A percentile compares a stretch with the other conserved stretches of the same genome.
These are phyloP conservation scores for Leucophenga varia DNA, from an alignment of 1,140 invertebrate species.

Conservation along the genomic window DNA sequence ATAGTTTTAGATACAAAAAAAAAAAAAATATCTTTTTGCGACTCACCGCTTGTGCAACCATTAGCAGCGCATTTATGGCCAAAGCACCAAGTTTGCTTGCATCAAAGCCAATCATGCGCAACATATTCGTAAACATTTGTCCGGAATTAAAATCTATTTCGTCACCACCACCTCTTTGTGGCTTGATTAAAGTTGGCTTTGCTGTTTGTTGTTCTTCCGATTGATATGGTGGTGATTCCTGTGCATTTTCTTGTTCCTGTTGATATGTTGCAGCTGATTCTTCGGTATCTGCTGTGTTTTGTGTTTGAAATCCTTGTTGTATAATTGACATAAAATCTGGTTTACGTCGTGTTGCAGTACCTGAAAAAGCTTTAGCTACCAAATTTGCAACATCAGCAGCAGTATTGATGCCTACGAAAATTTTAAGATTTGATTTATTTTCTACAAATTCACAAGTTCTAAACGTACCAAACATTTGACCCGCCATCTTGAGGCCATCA, in stretches of 20 bases:
- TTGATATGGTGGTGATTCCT: slow-evolving; percentile 26
- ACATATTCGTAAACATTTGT: slow-evolving; percentile 64
- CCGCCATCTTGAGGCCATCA: slow-evolving; percentile 65
- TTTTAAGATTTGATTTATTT: too few species aligned
- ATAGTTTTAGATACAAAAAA: too few species aligned
- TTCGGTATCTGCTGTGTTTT: not conserved
- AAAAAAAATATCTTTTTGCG: not conserved
- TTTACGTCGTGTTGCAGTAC: slow-evolving; percentile 15
- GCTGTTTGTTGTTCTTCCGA: not conserved
- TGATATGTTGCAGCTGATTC: slow-evolving; percentile 1
- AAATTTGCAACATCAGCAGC: slow-evolving; percentile 59
- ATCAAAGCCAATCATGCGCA: slow-evolving; percentile 73
- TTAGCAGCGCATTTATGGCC: slow-evolving; percentile 76
- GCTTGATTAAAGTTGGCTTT: not conserved
- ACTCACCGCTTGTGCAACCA: slow-evolving; percentile 79
- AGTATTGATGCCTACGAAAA: slow-evolving; percentile 57
- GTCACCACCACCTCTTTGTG: not conserved
- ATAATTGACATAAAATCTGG: slow-evolving; percentile 34
- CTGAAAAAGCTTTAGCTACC: slow-evolving; percentile 58
- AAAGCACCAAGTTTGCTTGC: slow-evolving; percentile 73
- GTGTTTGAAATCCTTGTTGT: slow-evolving; percentile 23
- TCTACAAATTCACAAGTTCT: too few species aligned
- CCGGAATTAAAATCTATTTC: slow-evolving; percentile 23
- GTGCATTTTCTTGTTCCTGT: slow-evolving; percentile 26
- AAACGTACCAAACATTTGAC: slow-evolving; percentile 61